A percentile compares a stretch with the other conserved stretches of the same genome.
phyloP scores from a whole-genome alignment of 2,797 vertebrate genomes.

The Clamator glandarius region DNA sequence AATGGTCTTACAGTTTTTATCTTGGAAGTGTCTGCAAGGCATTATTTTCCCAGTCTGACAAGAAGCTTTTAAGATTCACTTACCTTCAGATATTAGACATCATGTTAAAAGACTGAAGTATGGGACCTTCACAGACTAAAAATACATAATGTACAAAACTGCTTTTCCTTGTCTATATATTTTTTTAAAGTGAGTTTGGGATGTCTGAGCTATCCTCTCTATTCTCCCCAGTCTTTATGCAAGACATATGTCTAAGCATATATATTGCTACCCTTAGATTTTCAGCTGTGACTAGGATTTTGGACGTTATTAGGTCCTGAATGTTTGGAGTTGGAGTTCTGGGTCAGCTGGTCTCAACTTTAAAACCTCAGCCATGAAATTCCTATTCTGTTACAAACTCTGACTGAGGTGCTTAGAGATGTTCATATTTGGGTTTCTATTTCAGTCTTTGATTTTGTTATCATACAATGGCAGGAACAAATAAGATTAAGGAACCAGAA shows the following conservation, averaged over 20 bases:
- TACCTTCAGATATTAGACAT: not conserved
- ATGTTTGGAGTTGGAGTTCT: not conserved
- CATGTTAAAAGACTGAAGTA: not conserved
- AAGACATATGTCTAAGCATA: not conserved
- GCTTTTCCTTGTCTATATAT: not conserved
- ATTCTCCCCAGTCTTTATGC: not conserved
- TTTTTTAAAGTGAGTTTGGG: not conserved
- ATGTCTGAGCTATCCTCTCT: not conserved
- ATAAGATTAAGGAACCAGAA: not conserved
- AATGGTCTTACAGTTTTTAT: not conserved
- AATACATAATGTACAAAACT: not conserved
- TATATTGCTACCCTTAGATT: not conserved
- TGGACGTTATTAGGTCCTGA: not conserved
- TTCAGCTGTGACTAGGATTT: not conserved
- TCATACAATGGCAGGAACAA: not conserved
- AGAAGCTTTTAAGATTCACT: not conserved
- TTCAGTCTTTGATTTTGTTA: not conserved
- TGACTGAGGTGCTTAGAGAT: not conserved
- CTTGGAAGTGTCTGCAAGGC: not conserved
- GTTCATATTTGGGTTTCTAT: not conserved
- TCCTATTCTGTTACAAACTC: not conserved
- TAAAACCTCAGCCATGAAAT: conserved; percentile 1
- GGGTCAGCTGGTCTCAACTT: not conserved
- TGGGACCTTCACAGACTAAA: not conserved
- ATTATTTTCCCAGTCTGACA: not conserved